Evolutionary conservation across 2,888 invertebrate species (phyloP), one percentile per base, ranked within the genome.

Genomic region (Ephialtes manifestator): DNA sequence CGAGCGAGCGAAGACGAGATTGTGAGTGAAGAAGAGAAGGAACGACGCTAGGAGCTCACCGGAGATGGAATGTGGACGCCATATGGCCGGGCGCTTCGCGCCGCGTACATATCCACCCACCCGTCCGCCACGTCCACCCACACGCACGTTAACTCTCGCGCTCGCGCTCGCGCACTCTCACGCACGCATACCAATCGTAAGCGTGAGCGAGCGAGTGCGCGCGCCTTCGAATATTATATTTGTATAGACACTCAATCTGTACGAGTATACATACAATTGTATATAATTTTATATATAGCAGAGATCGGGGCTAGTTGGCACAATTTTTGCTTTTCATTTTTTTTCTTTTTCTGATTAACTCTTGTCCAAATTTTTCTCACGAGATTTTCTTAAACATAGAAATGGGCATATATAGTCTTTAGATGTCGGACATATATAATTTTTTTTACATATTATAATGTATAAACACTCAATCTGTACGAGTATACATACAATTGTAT

Each of bases 51-150:
- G 65, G 76, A 67, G 88, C 89, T 89, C 87, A 89, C 90, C 90
- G 91, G 90, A 91, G 90, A 91, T 90, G 93, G 93, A 93, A 93
- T 93, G 93, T 93, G 93, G 92, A 93, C 91, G 91, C 93, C 93
- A 93, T 93, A 93, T 93, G 93, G 93, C 89, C 87, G 89, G 88
- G 89, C 89, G 90, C 79, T 80, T 84, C 84, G 71, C 84, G 71
- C 74, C 35, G 77, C 71, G 80, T 72, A 89, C 91, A 91, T 91
- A 90, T 89, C 92, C 92, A 90, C 91, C 92, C 90, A 90, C 91
- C 88, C 90, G 86, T 87, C 78, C 78, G 80, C 81, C 83, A 70
- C 78, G 81, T 85, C 87, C 80, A 86, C 87, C 87, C 84, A 88
- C 87, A 81, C 88, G 86, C 86, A 80, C 81, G 83, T 84, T 78